A percentile compares a stretch with the other conserved stretches of the same genome.
These are phyloP conservation scores for Agriopis leucophaearia DNA, from an alignment of 2,888 invertebrate genomes.

Conservation along the genomic window DNA sequence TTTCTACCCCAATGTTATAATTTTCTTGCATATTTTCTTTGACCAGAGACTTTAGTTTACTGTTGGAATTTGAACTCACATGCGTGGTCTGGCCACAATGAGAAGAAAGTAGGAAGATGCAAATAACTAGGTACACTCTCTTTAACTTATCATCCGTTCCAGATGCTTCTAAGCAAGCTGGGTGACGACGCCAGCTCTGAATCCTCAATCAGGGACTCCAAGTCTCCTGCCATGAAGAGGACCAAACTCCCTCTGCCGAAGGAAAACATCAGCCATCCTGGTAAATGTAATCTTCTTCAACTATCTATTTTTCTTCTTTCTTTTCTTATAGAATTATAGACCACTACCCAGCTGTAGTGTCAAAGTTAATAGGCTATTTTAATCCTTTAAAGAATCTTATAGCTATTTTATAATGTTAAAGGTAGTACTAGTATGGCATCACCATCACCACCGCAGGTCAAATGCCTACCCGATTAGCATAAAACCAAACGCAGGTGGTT, in stretches of 20 bases:
- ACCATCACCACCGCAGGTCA: too few species aligned
- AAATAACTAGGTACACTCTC: neutral
- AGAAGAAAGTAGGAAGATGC: neutral
- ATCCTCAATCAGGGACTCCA: constrained; percentile 71
- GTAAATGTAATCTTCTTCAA: constrained; percentile 51
- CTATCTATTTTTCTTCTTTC: neutral
- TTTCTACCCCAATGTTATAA: too few species aligned
- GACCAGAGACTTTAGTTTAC: too few species aligned
- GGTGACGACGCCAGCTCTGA: constrained; percentile 87
- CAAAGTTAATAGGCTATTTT: too few species aligned
- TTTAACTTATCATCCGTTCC: constrained; percentile 25
- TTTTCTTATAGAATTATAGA: neutral
- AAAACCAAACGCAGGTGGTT: neutral
- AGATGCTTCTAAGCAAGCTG: constrained; percentile 89
- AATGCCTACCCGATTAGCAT: neutral
- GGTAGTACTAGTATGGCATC: too few species aligned
- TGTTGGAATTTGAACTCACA: too few species aligned
- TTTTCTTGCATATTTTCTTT: too few species aligned
- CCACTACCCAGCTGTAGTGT: too few species aligned
- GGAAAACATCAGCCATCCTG: constrained; percentile 87
- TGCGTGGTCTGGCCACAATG: too few species aligned
- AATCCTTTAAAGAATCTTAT: too few species aligned
- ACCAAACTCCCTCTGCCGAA: constrained; percentile 81
- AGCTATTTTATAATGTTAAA: too few species aligned
- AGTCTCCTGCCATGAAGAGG: constrained; percentile 71